Evolutionary conservation across 2,797 vertebrate genomes (phyloP), one percentile per base, ranked within the genome.

Genomic region (Myripristis murdjan): DNA sequence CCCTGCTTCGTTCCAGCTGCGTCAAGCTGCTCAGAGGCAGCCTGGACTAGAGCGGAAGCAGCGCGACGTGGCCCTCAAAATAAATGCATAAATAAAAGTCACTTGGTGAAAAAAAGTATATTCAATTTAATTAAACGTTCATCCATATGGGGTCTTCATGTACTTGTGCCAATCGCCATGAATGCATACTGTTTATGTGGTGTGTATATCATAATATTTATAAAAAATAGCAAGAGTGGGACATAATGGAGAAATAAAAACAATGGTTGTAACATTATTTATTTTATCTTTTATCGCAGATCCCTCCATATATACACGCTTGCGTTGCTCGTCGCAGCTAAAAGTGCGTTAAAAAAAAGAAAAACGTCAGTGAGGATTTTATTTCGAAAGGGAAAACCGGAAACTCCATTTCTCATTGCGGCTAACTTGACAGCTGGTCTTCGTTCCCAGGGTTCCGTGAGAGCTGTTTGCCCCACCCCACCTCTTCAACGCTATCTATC

Each of bases 391-490:
- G 6, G 9, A 0, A 0, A 14, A 66, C 20, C 70, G 83, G 90
- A 83, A 66, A 2, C 5, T 0, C 0, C 0, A 0, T 10, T 18
- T 10, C 0, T 66, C 52, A 22, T 59, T 39, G 11, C 20, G 39
- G 11, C 39, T 46, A 53, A 43, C 84, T 88, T 91, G 65, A 87
- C 83, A n/a, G 16, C 55, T 3, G 43, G 70, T 79, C 58, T 79
- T 82, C 70, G 93, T 95, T 96, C 96, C 95, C 95, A 93, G 94
- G 89, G 95, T 97, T 95, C 96, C 95, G 94, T 91, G 94, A 91
- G 95, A 92, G 94, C 92, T 81, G 92, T 92, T 96, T 91, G 96
- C 96, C 96, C 96, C 96, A 96, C 96, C 96, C 95, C 95, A 91
- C 91, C 94, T 94, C 91, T 81, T 87, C 93, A 91, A 81, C 87